phyloP scores from a whole-genome alignment of 1,140 invertebrate species.

The Halesus radiatus region DNA sequence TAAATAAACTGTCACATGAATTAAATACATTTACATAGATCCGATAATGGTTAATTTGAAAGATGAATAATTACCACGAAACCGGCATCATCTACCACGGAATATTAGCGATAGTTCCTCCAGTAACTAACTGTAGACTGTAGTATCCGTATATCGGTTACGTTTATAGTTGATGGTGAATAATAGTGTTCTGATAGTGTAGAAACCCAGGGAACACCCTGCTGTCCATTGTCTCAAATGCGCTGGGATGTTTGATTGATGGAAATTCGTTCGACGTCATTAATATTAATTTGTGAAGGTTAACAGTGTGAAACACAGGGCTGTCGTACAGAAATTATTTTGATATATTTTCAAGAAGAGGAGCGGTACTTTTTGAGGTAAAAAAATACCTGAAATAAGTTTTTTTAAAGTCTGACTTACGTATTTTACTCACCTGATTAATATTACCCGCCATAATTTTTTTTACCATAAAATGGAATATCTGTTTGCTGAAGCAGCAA shows the following conservation, averaged over 20 bases:
- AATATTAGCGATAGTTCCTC: conserved; percentile 12
- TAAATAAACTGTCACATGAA: conserved; percentile 21
- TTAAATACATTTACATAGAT: conserved; percentile 1
- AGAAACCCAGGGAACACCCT: conserved; percentile 5
- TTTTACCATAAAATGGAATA: too few relatives aligned
- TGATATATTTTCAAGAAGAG: too few relatives aligned
- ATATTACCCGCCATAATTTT: too few relatives aligned
- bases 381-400: too few relatives aligned
- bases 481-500: too few relatives aligned
- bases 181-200: neutral
- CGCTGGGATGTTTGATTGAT: conserved; percentile 51
- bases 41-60: conserved; percentile 3
- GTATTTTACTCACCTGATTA: too few relatives aligned
- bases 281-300: conserved; percentile 55
- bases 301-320: conserved; percentile 29
- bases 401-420: too few relatives aligned
- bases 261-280: conserved; percentile 55
- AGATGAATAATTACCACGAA: neutral
- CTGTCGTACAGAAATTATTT: neutral
- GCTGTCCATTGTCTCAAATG: conserved; percentile 48
- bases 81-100: conserved; percentile 17
- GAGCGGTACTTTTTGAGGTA: too few relatives aligned
- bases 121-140: neutral
- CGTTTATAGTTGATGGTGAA: too few relatives aligned
- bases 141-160: too few relatives aligned